A percentile compares a stretch with the other conserved stretches of the same genome.
These are phyloP conservation scores for Papilio protenor DNA, from an alignment of 2,888 invertebrate species.

Conservation along the genomic window DNA sequence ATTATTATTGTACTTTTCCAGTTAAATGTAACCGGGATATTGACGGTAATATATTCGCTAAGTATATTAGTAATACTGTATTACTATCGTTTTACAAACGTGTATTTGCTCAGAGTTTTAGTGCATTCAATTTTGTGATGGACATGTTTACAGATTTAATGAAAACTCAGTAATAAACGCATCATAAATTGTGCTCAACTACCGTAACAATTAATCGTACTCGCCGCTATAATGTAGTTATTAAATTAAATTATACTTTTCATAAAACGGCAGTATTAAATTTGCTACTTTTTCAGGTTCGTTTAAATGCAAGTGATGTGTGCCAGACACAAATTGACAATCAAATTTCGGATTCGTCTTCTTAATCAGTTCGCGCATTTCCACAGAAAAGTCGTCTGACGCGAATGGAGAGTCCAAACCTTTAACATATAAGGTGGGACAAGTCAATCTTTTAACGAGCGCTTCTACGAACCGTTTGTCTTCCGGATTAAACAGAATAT, in stretches of 20 bases:
- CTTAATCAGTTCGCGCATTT: constrained; percentile 82
- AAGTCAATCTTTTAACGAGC: constrained; percentile 82
- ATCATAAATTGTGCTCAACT: not conserved
- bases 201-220: constrained; percentile 4
- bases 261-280: constrained; percentile 84
- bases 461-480: constrained; percentile 82
- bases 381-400: constrained; percentile 81
- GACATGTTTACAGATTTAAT: not conserved
- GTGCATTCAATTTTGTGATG: no score
- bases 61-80: not conserved
- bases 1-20: not conserved
- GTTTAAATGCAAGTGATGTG: constrained; percentile 91
- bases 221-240: not conserved
- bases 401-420: constrained; percentile 84
- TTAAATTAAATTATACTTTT: constrained; percentile 63
- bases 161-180: not conserved
- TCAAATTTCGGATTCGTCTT: constrained; percentile 83
- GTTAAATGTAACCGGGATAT: not conserved
- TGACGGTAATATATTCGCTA: not conserved
- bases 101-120: not conserved
- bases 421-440: constrained; percentile 87
- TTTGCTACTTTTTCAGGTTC: constrained; percentile 85
- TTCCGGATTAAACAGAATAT: constrained; percentile 76
- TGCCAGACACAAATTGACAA: constrained; percentile 86
- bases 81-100: not conserved